phyloP scores from a whole-genome alignment of 2,113 vertebrate genomes.

The Chaenogobius annularis region DNA sequence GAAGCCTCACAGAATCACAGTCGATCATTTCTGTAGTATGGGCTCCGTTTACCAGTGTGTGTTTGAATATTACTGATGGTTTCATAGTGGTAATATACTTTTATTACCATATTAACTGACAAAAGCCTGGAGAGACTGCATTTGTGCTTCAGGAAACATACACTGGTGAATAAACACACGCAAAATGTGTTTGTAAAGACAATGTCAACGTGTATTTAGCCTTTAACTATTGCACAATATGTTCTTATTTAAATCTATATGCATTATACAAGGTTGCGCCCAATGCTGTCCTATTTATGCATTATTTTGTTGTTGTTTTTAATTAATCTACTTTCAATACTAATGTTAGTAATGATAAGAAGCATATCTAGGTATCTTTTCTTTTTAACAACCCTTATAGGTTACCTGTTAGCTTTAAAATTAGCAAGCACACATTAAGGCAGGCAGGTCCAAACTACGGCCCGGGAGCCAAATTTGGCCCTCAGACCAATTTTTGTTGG shows the following conservation, averaged over 20 bases:
- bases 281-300: too few species aligned
- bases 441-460: too few species aligned
- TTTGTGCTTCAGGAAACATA: not conserved
- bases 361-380: not conserved
- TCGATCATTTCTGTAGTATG: not conserved
- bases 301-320: too few species aligned
- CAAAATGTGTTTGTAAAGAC: too few species aligned
- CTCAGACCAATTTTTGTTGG: too few species aligned
- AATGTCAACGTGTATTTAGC: too few species aligned
- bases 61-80: not conserved
- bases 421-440: not conserved
- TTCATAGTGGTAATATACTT: not conserved
- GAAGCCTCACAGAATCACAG: not conserved
- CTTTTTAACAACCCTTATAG: too few species aligned
- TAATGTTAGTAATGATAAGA: not conserved
- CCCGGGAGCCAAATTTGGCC: too few species aligned
- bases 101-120: not conserved
- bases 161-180: not conserved
- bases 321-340: not conserved
- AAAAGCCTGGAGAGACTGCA: not conserved
- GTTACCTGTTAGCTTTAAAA: not conserved
- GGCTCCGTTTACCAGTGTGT: not conserved
- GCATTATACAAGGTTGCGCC: too few species aligned
- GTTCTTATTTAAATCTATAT: too few species aligned
- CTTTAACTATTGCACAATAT: too few species aligned